Conservation (phyloP, 2,113 vertebrate species). For the Fukomys damarensis region DNA sequence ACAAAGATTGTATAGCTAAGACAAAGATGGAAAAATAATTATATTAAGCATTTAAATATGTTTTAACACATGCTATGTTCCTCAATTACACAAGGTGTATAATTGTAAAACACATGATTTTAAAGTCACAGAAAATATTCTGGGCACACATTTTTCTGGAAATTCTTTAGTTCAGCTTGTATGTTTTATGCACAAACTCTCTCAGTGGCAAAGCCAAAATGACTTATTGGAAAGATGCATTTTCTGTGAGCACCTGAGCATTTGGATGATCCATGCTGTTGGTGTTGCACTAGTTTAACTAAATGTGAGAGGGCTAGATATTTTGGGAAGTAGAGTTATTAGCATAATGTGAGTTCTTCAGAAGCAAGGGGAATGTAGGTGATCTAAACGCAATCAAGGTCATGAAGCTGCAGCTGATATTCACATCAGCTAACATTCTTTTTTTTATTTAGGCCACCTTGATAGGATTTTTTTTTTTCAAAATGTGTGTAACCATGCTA, state of each 20-base stretch:
- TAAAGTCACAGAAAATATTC: slow-evolving; percentile 60
- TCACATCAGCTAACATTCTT: slow-evolving; percentile 49
- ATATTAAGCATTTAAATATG: slow-evolving; percentile 51
- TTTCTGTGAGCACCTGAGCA: slow-evolving; percentile 73
- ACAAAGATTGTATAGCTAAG: slow-evolving; percentile 7
- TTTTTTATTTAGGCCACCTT: slow-evolving; percentile 66
- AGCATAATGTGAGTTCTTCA: slow-evolving; percentile 79
- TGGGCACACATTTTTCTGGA: slow-evolving; percentile 57
- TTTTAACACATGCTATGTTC: slow-evolving; percentile 16
- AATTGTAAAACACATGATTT: slow-evolving; percentile 63
- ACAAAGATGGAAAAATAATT: neutral
- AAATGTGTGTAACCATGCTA: slow-evolving; percentile 51
- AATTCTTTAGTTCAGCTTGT: slow-evolving; percentile 65
- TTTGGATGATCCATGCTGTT: slow-evolving; percentile 68
- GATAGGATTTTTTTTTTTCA: slow-evolving; percentile 41
- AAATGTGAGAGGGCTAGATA: slow-evolving; percentile 74
- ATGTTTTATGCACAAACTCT: slow-evolving; percentile 82
- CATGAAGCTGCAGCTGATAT: slow-evolving; percentile 63
- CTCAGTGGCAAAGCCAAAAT: slow-evolving; percentile 65
- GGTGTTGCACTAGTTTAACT: slow-evolving; percentile 66
- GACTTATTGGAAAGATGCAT: slow-evolving; percentile 68
- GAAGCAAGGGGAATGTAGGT: slow-evolving; percentile 66
- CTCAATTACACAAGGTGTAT: neutral
- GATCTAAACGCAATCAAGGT: slow-evolving; percentile 75
- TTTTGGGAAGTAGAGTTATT: slow-evolving; percentile 78